Conservation (phyloP, 2,113 vertebrate species). For the Alligator sinensis region DNA sequence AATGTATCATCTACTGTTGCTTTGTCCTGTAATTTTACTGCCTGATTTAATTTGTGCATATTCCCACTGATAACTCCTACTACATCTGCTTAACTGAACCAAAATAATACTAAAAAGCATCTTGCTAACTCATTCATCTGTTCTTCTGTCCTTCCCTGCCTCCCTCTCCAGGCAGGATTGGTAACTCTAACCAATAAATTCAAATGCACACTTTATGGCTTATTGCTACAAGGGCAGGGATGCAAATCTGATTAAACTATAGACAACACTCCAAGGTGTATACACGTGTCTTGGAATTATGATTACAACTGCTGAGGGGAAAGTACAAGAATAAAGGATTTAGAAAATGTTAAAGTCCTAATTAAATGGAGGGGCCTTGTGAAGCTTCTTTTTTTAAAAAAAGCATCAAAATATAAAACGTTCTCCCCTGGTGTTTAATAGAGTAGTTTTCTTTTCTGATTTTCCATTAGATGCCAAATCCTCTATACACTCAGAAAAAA, state of each 20-base stretch:
- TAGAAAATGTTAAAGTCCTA: not conserved
- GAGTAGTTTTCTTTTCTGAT: not conserved
- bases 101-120: conserved; percentile 12
- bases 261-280: conserved; percentile 5
- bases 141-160: not conserved
- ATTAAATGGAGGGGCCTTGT: not conserved
- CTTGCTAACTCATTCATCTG: not conserved
- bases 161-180: not conserved
- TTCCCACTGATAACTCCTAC: conserved; percentile 5
- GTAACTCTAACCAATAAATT: conserved; percentile 10
- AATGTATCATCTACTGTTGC: conserved; percentile 4
- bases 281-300: conserved; percentile 26
- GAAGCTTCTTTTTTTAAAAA: not conserved
- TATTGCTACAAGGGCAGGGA: conserved; percentile 13
- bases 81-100: conserved; percentile 37
- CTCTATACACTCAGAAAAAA: not conserved
- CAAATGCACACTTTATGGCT: not conserved
- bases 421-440: not conserved
- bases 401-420: not conserved
- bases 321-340: not conserved
- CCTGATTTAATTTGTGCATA: conserved; percentile 7
- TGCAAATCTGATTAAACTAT: not conserved
- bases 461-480: not conserved
- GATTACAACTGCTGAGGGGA: not conserved
- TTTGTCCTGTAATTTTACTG: conserved; percentile 22